Base-by-base conservation (phyloP, 2,113 vertebrate species). In the Taurulus bubalis region DNA sequence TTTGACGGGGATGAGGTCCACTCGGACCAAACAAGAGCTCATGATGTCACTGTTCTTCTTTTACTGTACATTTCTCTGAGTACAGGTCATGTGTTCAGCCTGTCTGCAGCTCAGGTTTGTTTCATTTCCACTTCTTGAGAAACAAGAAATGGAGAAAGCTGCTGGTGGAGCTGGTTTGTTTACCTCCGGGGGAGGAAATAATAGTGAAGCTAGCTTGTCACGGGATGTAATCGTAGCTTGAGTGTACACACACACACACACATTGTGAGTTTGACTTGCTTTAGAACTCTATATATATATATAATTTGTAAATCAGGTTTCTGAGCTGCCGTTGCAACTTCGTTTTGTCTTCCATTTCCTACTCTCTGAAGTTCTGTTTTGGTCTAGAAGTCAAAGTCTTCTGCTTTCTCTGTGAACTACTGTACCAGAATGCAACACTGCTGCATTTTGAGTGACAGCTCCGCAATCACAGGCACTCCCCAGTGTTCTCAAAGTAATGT, bases 121-220 rank as follows among this genome's bases (percentile, higher is more conserved):
- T 60, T 60, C 34, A 72, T 79, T 72, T 80, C 55, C n/a, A 11
- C 34, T 64, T 63, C 24, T 26, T 22, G 16, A 79, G 77, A 65
- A 34, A 74, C 38, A 20, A 67, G 78, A 60, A 74, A 40, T 51
- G 20, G 6, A 68, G 56, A 49, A 55, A 49, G 24, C 77, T 36
- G 49, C 36, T 45, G 68, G 49, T 45, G 71, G 40, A 56, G 63
- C 62, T 51, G 55, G 38, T 85, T 58, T 75, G 62, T 79, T 80
- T 45, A 32, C 70, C 56, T 71, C 30, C 0, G 3, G 18, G 3
- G 18, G 15, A 24, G 20, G 40, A 42, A 36, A 38, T 67, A 4
- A 10, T 30, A 1, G 69, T 38, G 11, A 16, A 53, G 26, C 18
- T 18, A 9, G 49, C 53, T n/a, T 45, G 71, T 63, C 56, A 56